These are phyloP conservation scores for Polymixis lichenea DNA, from an alignment of 2,888 invertebrate genomes.

Conservation along the genomic window DNA sequence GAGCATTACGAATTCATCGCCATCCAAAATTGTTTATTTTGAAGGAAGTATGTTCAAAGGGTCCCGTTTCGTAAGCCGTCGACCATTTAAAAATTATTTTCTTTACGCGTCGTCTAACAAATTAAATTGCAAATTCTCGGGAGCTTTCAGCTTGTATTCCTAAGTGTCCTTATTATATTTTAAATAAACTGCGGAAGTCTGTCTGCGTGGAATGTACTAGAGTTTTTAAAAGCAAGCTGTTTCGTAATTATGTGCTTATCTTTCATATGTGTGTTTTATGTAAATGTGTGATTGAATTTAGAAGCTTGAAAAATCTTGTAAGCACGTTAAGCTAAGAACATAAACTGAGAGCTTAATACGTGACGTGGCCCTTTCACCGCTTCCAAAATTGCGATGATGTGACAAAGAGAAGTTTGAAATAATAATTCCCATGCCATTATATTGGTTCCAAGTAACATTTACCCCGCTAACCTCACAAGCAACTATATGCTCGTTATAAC, in stretches of 20 bases:
- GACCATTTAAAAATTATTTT: slow-evolving; percentile 72
- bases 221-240: slow-evolving; percentile 16
- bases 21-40: slow-evolving; percentile 54
- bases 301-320: neutral
- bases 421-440: neutral
- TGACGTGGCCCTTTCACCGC: neutral
- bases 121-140: slow-evolving; percentile 73
- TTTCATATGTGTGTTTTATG: too few relatives aligned
- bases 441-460: neutral
- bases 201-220: slow-evolving; percentile 23
- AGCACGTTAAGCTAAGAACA: neutral
- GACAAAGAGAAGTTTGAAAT: neutral
- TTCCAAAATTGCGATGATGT: neutral
- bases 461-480: neutral
- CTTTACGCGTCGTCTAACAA: slow-evolving; percentile 67
- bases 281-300: slow-evolving; percentile 12
- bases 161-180: slow-evolving; percentile 73
- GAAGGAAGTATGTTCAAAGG: slow-evolving; percentile 41
- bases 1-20: slow-evolving; percentile 52
- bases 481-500: slow-evolving; percentile 14
- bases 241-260: neutral
- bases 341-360: neutral
- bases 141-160: slow-evolving; percentile 69
- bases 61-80: slow-evolving; percentile 29
- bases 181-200: slow-evolving; percentile 56